Evolutionary conservation across 2,888 invertebrate species (phyloP).

Genomic region (Tetragnatha montana): DNA sequence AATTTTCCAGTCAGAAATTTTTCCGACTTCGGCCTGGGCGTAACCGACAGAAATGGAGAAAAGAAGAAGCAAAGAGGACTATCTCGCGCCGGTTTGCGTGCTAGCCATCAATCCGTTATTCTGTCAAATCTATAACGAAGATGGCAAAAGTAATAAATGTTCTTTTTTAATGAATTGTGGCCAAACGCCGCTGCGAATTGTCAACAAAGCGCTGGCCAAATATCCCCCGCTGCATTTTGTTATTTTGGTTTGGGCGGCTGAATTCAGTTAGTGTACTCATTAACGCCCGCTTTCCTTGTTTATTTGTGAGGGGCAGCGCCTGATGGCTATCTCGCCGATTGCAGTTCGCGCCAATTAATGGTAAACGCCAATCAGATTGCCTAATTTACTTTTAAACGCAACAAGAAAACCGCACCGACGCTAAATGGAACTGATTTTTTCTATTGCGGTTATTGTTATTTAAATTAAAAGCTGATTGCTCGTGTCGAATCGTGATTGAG

Average conservation of each 20-base stretch:
- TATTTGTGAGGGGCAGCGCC: slow-evolving; percentile 11
- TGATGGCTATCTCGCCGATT: slow-evolving; percentile 40
- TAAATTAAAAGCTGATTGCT: slow-evolving; percentile 1
- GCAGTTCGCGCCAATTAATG: slow-evolving; percentile 10
- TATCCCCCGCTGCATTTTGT: slow-evolving; percentile 41
- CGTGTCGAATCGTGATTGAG: neutral
- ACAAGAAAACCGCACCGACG: neutral
- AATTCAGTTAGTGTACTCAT: neutral
- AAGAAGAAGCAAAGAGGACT: slow-evolving; percentile 4
- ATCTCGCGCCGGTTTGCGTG: slow-evolving; percentile 51
- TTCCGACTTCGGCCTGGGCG: slow-evolving; percentile 56
- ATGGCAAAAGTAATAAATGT: slow-evolving; percentile 68
- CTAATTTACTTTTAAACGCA: neutral
- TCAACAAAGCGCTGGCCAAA: slow-evolving; percentile 68
- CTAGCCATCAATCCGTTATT: slow-evolving; percentile 64
- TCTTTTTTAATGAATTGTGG: slow-evolving; percentile 68
- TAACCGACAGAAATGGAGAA: slow-evolving; percentile 22
- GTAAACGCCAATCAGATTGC: slow-evolving; percentile 27
- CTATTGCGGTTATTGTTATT: neutral
- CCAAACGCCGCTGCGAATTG: slow-evolving; percentile 67
- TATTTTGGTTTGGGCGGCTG: neutral
- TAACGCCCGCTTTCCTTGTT: slow-evolving; percentile 3
- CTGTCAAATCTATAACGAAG: slow-evolving; percentile 66
- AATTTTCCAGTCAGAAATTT: slow-evolving; percentile 63
- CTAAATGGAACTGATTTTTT: neutral